Evolutionary conservation across 2,888 invertebrate genomes (phyloP).

Genomic region (Bombyx huttoni): DNA sequence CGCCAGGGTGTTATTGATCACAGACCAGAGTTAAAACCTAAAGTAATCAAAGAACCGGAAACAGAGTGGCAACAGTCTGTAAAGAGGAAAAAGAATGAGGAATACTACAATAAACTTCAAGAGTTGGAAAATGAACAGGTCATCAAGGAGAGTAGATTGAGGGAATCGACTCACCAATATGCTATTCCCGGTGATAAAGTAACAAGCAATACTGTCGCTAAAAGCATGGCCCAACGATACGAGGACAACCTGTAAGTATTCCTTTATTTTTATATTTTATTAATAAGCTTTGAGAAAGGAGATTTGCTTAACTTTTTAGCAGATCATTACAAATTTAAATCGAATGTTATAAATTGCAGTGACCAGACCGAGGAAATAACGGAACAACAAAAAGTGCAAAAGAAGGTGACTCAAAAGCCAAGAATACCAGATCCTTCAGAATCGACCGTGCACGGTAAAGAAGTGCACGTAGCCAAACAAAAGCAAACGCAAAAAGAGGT

Average conservation of each 20-base stretch:
- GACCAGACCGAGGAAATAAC: slow-evolving; percentile 73
- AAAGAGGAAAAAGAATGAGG: slow-evolving; percentile 85
- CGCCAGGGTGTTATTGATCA: slow-evolving; percentile 77
- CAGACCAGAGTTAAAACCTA: slow-evolving; percentile 76
- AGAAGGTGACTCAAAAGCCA: slow-evolving; percentile 61
- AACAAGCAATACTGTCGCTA: slow-evolving; percentile 81
- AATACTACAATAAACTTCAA: slow-evolving; percentile 86
- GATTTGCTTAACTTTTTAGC: no score
- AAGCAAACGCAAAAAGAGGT: slow-evolving; percentile 92
- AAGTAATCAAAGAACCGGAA: slow-evolving; percentile 79
- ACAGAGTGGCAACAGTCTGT: slow-evolving; percentile 90
- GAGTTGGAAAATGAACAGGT: slow-evolving; percentile 89
- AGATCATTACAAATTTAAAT: no score
- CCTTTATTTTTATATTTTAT: background rate
- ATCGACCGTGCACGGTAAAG: slow-evolving; percentile 89
- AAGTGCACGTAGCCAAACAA: slow-evolving; percentile 88
- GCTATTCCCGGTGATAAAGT: slow-evolving; percentile 89
- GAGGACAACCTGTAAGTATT: slow-evolving; percentile 86
- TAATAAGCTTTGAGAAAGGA: no score
- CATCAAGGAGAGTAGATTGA: slow-evolving; percentile 82
- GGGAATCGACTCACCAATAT: slow-evolving; percentile 85
- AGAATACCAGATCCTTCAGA: slow-evolving; percentile 83
- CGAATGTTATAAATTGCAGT: slow-evolving; percentile 39
- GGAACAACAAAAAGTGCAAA: slow-evolving; percentile 59
- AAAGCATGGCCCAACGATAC: slow-evolving; percentile 90